These are phyloP conservation scores for Panthera uncia DNA, from an alignment of 2,113 vertebrate genomes.

Conservation along the genomic window DNA sequence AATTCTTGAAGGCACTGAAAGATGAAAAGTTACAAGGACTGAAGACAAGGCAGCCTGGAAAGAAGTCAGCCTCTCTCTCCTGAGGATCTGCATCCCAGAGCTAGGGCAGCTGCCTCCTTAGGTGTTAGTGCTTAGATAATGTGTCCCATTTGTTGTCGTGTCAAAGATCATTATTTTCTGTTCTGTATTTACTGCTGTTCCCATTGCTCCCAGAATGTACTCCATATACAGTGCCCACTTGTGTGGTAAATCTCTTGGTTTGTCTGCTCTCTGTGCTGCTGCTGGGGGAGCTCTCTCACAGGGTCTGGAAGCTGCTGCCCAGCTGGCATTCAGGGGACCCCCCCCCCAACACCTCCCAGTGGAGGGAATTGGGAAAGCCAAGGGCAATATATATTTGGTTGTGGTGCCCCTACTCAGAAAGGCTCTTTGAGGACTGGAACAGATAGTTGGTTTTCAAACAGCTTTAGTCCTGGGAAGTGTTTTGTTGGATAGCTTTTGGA, in stretches of 20 bases:
- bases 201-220: slow-evolving; percentile 34
- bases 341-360: background rate
- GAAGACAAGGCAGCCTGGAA: slow-evolving; percentile 77
- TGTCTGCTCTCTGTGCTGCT: slow-evolving; percentile 43
- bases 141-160: slow-evolving; percentile 62
- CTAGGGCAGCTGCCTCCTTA: slow-evolving; percentile 19
- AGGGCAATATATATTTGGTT: background rate
- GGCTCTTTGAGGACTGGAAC: background rate
- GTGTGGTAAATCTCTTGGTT: background rate
- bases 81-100: slow-evolving; percentile 43
- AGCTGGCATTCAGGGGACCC: background rate
- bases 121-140: slow-evolving; percentile 68
- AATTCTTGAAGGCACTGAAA: slow-evolving; percentile 82
- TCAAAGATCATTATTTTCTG: slow-evolving; percentile 70
- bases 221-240: slow-evolving; percentile 49
- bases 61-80: slow-evolving; percentile 67
- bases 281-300: background rate
- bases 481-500: background rate
- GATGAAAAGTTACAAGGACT: slow-evolving; percentile 84
- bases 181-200: slow-evolving; percentile 61
- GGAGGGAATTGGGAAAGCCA: background rate
- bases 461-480: background rate
- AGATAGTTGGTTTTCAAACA: background rate
- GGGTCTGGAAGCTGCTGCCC: background rate
- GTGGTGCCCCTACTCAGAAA: background rate